These are phyloP conservation scores for Nephrotoma guestfalica DNA, from an alignment of 2,888 invertebrate species.

Conservation along the genomic window DNA sequence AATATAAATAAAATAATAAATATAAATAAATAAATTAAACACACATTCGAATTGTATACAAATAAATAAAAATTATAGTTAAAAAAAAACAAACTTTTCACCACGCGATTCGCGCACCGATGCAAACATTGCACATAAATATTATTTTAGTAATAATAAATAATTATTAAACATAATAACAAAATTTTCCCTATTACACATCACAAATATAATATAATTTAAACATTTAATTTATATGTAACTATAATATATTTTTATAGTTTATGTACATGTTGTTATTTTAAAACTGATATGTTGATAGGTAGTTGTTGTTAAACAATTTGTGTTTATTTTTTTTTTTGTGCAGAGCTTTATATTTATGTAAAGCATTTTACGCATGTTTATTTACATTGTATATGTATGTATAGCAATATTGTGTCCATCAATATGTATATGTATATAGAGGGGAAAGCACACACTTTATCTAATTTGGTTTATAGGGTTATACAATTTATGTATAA, in stretches of 20 bases:
- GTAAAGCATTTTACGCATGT: not conserved
- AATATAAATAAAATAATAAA: not conserved
- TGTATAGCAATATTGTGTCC: not conserved
- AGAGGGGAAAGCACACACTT: not conserved
- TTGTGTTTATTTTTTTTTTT: not conserved
- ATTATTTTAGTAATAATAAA: not conserved
- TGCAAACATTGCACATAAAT: not conserved
- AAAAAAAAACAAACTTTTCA: not conserved
- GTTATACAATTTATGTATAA: not conserved
- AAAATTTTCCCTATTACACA: not conserved
- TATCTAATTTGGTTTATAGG: not conserved
- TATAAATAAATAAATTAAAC: slow-evolving; percentile 2
- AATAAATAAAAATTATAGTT: not conserved
- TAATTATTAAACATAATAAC: not conserved
- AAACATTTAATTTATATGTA: not conserved
- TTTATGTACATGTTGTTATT: not conserved
- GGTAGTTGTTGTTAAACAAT: not conserved
- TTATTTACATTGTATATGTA: not conserved
- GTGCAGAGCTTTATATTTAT: not conserved
- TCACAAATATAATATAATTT: not conserved
- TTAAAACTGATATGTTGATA: not conserved
- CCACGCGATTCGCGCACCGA: not conserved
- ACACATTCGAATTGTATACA: slow-evolving; percentile 1
- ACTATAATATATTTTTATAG: not conserved
- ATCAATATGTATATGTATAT: not conserved